Percentiles rank a stretch among this genome's conserved stretches.
phyloP scores from a whole-genome alignment of 2,113 vertebrate species.

The Zosterops hypoxanthus region DNA sequence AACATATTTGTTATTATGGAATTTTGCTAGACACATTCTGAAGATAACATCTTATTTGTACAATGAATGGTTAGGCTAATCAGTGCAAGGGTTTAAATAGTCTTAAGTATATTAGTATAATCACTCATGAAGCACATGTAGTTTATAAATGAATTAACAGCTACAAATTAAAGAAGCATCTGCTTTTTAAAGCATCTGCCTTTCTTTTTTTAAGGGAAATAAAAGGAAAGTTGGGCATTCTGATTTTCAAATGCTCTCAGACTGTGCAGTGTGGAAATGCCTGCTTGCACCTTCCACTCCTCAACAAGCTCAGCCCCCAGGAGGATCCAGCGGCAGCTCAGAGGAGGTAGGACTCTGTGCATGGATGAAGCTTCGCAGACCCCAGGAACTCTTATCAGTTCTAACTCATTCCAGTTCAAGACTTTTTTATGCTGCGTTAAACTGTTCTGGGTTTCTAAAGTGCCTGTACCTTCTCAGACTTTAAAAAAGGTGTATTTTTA shows the following conservation, averaged over 20 bases:
- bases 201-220: not conserved
- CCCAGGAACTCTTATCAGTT: not conserved
- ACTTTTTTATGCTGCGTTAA: not conserved
- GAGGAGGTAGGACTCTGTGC: not conserved
- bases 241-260: not conserved
- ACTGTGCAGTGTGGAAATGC: not conserved
- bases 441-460: not conserved
- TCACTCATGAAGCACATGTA: constrained; percentile 1
- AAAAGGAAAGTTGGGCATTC: not conserved
- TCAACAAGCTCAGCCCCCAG: not conserved
- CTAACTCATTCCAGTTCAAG: not conserved
- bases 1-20: constrained; percentile 50
- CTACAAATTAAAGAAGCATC: constrained; percentile 37
- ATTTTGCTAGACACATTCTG: constrained; percentile 49
- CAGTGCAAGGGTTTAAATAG: constrained; percentile 37
- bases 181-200: constrained; percentile 29
- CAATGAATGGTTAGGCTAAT: constrained; percentile 39
- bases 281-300: not conserved
- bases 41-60: constrained; percentile 67
- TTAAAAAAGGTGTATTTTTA: not conserved
- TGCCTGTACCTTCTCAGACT: not conserved
- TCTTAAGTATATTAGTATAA: constrained; percentile 55
- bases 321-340: not conserved
- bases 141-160: constrained; percentile 59
- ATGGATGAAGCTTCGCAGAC: not conserved